Evolutionary conservation across 2,113 vertebrate species (phyloP), one percentile per base, ranked within the genome.

Genomic region (Lota lota): DNA sequence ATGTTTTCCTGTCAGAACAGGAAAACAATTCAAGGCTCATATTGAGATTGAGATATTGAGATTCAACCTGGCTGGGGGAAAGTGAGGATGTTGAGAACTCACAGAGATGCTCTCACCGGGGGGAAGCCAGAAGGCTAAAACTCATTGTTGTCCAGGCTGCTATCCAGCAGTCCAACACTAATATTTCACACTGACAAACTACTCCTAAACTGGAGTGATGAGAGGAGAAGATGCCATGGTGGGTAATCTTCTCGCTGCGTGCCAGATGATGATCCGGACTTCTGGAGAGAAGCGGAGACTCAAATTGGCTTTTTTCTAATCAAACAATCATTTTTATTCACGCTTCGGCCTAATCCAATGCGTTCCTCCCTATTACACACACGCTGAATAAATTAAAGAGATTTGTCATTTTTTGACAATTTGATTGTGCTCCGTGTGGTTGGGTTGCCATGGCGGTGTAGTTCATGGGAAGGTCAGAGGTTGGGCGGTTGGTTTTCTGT

Each of bases 331-430:
- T 85, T 89, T 85, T 77, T 82, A 79, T 83, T 77, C 75, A 77
- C 70, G 53, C 53, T 80, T 80, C 76, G 65, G 67, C 62, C 64
- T 68, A 78, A 58, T 79, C 73, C 82, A 75, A 62, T 72, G 79
- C 57, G 86, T 85, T 88, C 82, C 82, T 72, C 71, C 5, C 53
- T 79, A 85, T 83, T 83, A 85, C 78, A 79, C 82, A 73, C 78
- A 82, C 73, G 24, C 82, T 8, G 67, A 72, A 72, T 77, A 85
- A 87, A 87, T 89, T 85, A 88, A 89, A 88, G 85, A 85, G 78
- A 89, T 89, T 80, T 85, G 57, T 89, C 83, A 87, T 84, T 83
- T 83, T 47, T 66, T 85, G 87, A 86, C 84, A 86, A 79, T 81
- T 82, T 80, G 67, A 64, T 2, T 69, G 78, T 73, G 53, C 51